A percentile compares a stretch with the other conserved stretches of the same genome.
phyloP scores from a whole-genome alignment of 1,140 invertebrate species.

The Papilio glaucus region DNA sequence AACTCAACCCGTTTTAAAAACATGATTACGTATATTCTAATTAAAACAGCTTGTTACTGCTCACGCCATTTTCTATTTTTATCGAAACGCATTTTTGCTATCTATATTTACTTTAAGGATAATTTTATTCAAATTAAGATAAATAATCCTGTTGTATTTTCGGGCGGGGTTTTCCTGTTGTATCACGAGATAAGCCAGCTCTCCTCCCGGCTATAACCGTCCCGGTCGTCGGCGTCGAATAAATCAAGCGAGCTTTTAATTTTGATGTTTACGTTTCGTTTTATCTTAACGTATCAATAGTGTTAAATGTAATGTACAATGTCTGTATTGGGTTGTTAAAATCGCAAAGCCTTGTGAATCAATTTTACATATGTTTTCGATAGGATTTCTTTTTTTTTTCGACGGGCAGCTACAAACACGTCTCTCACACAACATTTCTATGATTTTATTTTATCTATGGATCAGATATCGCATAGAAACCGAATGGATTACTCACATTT shows the following conservation, averaged over 20 bases:
- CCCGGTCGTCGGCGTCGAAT: background rate
- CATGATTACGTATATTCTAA: too few species aligned
- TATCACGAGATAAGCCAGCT: background rate
- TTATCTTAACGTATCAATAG: too few species aligned
- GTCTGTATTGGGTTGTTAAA: too few species aligned
- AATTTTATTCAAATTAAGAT: background rate
- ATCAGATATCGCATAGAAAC: background rate
- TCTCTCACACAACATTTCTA: background rate
- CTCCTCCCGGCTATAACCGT: background rate
- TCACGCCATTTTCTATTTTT: too few species aligned
- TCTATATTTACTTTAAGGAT: slow-evolving; percentile 1
- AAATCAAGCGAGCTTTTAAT: slow-evolving; percentile 8
- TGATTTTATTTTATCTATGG: background rate
- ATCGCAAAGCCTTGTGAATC: too few species aligned
- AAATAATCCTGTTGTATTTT: background rate
- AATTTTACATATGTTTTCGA: too few species aligned
- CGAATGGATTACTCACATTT: background rate
- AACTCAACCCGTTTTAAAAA: too few species aligned
- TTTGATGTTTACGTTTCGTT: background rate
- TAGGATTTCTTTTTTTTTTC: too few species aligned
- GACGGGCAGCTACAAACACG: too few species aligned
- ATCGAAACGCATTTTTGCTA: background rate
- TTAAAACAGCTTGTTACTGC: too few species aligned
- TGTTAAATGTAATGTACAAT: too few species aligned
- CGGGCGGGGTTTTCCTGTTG: background rate